These are phyloP conservation scores for Halictus quadricinctus DNA, from an alignment of 2,888 invertebrate genomes.

Conservation along the genomic window DNA sequence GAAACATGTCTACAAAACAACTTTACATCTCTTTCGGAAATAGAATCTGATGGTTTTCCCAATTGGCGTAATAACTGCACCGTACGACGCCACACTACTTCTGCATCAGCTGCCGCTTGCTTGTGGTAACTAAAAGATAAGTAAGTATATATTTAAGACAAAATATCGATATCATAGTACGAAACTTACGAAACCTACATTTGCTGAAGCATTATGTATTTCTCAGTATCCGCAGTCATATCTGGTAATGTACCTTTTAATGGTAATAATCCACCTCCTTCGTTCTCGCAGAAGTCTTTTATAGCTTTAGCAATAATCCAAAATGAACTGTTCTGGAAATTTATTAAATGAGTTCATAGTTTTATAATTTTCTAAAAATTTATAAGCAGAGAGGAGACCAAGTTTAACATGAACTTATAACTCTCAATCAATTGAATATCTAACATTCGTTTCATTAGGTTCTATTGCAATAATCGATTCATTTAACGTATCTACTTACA, in stretches of 20 bases:
- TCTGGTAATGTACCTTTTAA: conserved; percentile 95
- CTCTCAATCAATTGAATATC: background rate
- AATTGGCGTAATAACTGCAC: conserved; percentile 91
- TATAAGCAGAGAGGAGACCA: background rate
- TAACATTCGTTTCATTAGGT: background rate
- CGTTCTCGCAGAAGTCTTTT: conserved; percentile 92
- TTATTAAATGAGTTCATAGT: conserved; percentile 41
- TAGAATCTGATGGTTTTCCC: conserved; percentile 88
- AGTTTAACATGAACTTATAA: background rate
- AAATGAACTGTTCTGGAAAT: conserved; percentile 89
- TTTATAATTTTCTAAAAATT: background rate
- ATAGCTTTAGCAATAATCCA: conserved; percentile 97
- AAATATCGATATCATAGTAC: background rate
- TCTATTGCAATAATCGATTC: background rate
- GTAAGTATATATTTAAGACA: conserved; percentile 7
- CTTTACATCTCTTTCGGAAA: conserved; percentile 92
- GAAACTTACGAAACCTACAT: conserved; percentile 83
- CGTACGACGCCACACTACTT: conserved; percentile 91
- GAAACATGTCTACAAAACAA: conserved; percentile 94
- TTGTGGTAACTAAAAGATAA: conserved; percentile 86
- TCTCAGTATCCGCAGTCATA: conserved; percentile 97
- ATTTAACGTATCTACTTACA: background rate
- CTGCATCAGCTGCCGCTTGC: conserved; percentile 92
- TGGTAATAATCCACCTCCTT: conserved; percentile 92
- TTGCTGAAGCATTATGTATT: conserved; percentile 94